A percentile compares a stretch with the other conserved stretches of the same genome.
Conservation (phyloP, 2,888 invertebrate species). For the Acanthopleura granulata region DNA sequence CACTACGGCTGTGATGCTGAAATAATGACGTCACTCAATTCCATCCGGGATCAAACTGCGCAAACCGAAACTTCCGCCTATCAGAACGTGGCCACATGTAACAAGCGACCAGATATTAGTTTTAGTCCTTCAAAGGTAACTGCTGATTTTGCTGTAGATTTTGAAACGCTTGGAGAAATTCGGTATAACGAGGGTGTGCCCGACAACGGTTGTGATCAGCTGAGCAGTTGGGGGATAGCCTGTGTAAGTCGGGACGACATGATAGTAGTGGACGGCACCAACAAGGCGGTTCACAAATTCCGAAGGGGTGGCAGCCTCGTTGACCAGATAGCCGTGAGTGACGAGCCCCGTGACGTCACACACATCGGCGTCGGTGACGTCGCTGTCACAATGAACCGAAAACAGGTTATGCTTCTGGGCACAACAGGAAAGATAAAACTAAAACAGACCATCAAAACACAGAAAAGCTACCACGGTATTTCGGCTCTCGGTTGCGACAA, state of each 20-base stretch:
- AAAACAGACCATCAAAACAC: constrained; percentile 46
- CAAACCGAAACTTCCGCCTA: background rate
- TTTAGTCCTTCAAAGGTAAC: constrained; percentile 41
- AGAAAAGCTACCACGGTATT: constrained; percentile 55
- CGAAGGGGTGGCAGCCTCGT: constrained; percentile 52
- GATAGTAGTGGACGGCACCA: constrained; percentile 55
- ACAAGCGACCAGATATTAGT: constrained; percentile 34
- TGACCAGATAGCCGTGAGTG: constrained; percentile 55
- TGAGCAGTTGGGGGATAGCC: constrained; percentile 54
- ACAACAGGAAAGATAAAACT: constrained; percentile 42
- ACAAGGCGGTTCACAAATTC: constrained; percentile 56
- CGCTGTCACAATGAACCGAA: constrained; percentile 51
- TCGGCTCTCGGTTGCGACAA: constrained; percentile 36
- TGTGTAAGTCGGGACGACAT: constrained; percentile 55
- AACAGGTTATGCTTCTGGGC: constrained; percentile 48
- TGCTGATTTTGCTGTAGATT: constrained; percentile 41
- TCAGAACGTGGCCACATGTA: background rate
- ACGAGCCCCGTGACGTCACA: constrained; percentile 56
- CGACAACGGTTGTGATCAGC: constrained; percentile 37
- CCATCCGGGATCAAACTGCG: constrained; percentile 24
- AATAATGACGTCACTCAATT: constrained; percentile 44
- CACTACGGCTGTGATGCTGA: constrained; percentile 56
- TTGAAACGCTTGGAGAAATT: constrained; percentile 36
- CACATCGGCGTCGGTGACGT: constrained; percentile 48
- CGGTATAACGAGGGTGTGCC: constrained; percentile 44